phyloP scores from a whole-genome alignment of 2,888 invertebrate genomes.

The Pecten maximus region DNA sequence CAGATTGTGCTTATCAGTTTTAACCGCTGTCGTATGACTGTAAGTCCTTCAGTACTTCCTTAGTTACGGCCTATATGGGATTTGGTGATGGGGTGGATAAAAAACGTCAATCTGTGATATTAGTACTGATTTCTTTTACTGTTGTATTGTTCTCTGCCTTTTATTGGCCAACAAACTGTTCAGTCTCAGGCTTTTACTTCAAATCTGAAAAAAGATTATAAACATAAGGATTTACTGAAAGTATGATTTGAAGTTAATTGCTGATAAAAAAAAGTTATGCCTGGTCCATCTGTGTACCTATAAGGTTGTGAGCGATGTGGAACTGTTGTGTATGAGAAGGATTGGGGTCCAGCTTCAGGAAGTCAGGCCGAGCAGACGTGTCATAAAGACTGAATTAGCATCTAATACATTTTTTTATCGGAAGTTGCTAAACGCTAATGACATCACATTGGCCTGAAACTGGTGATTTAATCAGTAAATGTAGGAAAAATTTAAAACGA shows the following conservation, averaged over 20 bases:
- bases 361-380: neutral
- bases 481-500: neutral
- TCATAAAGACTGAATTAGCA: constrained; percentile 13
- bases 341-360: neutral
- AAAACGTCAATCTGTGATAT: neutral
- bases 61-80: neutral
- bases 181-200: neutral
- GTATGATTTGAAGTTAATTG: neutral
- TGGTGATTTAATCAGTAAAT: neutral
- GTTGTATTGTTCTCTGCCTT: neutral
- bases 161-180: neutral
- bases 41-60: neutral
- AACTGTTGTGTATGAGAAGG: neutral
- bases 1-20: neutral
- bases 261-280: constrained; percentile 28
- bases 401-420: neutral
- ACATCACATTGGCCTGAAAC: neutral
- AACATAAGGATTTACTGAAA: neutral
- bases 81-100: neutral
- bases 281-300: neutral
- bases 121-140: neutral
- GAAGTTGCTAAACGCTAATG: neutral
- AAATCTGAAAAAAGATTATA: neutral
- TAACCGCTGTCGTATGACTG: neutral
- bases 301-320: neutral